Percentiles rank a stretch among this genome's conserved stretches.
Evolutionary conservation across 2,113 vertebrate species (phyloP).

Genomic region (Cheilinus undulatus): DNA sequence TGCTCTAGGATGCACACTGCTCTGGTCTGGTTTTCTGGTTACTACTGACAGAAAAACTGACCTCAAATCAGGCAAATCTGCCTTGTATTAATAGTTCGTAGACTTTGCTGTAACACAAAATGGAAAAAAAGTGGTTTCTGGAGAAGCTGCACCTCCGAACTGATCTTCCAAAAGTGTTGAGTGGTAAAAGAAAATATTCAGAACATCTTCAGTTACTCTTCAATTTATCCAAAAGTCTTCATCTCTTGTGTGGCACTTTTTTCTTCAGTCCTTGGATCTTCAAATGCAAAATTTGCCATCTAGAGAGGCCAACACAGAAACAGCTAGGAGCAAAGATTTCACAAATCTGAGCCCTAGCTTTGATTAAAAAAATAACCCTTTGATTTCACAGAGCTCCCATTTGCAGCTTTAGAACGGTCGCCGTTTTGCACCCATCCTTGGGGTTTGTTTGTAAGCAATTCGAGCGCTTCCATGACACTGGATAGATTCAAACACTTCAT

Average conservation of each 20-base stretch:
- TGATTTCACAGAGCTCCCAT: constrained; percentile 37
- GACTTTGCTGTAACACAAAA: neutral
- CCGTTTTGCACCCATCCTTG: constrained; percentile 18
- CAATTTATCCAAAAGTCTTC: constrained; percentile 13
- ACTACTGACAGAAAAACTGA: constrained; percentile 22
- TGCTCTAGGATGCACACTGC: neutral
- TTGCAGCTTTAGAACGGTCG: neutral
- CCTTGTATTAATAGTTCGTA: constrained; percentile 20
- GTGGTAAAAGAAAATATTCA: constrained; percentile 26
- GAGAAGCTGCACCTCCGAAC: constrained; percentile 8
- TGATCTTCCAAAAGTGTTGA: neutral
- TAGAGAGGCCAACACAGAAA: constrained; percentile 25
- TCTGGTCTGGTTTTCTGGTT: neutral
- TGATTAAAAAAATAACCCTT: constrained; percentile 56
- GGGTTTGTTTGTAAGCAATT: constrained; percentile 3
- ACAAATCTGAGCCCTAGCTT: neutral
- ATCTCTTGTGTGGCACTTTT: constrained; percentile 15
- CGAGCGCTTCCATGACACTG: constrained; percentile 6
- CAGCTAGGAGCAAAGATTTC: constrained; percentile 3
- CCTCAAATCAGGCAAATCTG: constrained; percentile 18
- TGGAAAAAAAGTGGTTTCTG: constrained; percentile 21
- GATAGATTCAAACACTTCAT: neutral
- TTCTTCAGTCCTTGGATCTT: neutral
- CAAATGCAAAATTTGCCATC: constrained; percentile 14
- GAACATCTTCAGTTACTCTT: constrained; percentile 17